Evolutionary conservation across 2,888 invertebrate species (phyloP).

Genomic region (Cremastinae sp.): DNA sequence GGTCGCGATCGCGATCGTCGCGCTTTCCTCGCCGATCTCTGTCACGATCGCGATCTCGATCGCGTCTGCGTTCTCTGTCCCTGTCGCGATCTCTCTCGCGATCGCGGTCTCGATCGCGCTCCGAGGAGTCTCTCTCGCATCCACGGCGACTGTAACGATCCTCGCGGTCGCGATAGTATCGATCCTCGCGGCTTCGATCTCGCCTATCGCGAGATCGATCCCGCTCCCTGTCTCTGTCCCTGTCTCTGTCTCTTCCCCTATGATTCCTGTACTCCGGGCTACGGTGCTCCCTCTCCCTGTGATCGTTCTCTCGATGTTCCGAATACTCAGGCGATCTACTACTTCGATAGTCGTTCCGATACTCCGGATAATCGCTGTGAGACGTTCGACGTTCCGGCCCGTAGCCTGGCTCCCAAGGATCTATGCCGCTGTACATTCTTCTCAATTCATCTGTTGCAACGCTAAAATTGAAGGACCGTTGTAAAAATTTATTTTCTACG

Average conservation of each 20-base stretch:
- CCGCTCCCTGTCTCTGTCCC: constrained; percentile 59
- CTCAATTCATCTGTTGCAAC: constrained; percentile 56
- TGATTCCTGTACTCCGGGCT: constrained; percentile 77
- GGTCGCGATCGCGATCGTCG: constrained; percentile 72
- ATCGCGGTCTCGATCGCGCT: constrained; percentile 69
- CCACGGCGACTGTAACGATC: constrained; percentile 70
- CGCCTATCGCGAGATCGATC: constrained; percentile 73
- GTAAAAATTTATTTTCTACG: too few species aligned
- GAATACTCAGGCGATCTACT: constrained; percentile 75
- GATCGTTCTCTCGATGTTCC: constrained; percentile 72
- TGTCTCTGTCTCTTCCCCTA: constrained; percentile 64
- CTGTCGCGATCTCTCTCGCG: constrained; percentile 71
- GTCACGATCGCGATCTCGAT: constrained; percentile 76
- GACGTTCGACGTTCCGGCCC: constrained; percentile 73
- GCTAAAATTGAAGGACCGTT: constrained; percentile 55
- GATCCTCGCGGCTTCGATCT: constrained; percentile 75
- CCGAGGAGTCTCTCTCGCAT: constrained; percentile 65
- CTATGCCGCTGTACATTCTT: constrained; percentile 76
- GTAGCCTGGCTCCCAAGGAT: constrained; percentile 79
- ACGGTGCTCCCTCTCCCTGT: constrained; percentile 72
- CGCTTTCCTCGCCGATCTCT: constrained; percentile 70
- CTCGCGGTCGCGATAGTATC: constrained; percentile 74
- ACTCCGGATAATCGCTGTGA: constrained; percentile 71
- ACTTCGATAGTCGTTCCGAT: constrained; percentile 71
- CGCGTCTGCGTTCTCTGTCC: constrained; percentile 74